Evolutionary conservation across 1,140 invertebrate genomes (phyloP).

Genomic region (Drosophila sproati): DNA sequence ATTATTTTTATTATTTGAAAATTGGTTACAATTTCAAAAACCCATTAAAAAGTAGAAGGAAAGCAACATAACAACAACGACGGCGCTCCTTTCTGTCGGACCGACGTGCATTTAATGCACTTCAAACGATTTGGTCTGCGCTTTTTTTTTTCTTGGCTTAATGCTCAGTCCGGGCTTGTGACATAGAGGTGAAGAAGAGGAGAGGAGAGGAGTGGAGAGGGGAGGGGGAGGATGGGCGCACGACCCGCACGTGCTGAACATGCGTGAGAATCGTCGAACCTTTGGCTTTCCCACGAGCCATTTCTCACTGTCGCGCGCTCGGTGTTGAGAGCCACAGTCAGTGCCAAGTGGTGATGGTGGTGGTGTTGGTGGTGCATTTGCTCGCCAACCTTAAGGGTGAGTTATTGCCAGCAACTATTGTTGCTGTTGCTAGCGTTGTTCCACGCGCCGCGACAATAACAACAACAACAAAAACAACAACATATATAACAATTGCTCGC

Average conservation of each 20-base stretch:
- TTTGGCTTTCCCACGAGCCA: slow-evolving; percentile 84
- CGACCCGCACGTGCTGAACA: slow-evolving; percentile 82
- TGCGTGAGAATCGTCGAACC: slow-evolving; percentile 81
- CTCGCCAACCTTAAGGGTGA: slow-evolving; percentile 31
- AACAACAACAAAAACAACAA: slow-evolving; percentile 18
- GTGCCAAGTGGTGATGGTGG: slow-evolving; percentile 26
- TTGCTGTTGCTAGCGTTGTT: slow-evolving; percentile 19
- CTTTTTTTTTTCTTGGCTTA: slow-evolving; percentile 13
- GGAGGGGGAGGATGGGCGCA: slow-evolving; percentile 40
- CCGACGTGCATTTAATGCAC: slow-evolving; percentile 75
- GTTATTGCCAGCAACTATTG: slow-evolving; percentile 19
- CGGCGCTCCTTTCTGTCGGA: slow-evolving; percentile 46
- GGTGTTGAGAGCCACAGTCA: background rate
- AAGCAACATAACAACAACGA: background rate
- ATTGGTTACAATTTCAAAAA: slow-evolving; percentile 66
- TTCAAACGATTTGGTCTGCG: slow-evolving; percentile 63
- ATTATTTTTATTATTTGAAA: slow-evolving; percentile 62
- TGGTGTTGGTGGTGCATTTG: slow-evolving; percentile 41
- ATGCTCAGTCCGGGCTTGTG: too few relatives aligned
- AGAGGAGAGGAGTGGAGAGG: too few relatives aligned
- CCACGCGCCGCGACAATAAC: slow-evolving; percentile 24
- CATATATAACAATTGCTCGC: slow-evolving; percentile 12
- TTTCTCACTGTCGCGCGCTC: slow-evolving; percentile 31
- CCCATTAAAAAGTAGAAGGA: slow-evolving; percentile 56
- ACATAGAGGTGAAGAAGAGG: background rate